Evolutionary conservation across 1,140 invertebrate genomes (phyloP), one percentile per base, ranked within the genome.

Genomic region (Eciton burchellii): DNA sequence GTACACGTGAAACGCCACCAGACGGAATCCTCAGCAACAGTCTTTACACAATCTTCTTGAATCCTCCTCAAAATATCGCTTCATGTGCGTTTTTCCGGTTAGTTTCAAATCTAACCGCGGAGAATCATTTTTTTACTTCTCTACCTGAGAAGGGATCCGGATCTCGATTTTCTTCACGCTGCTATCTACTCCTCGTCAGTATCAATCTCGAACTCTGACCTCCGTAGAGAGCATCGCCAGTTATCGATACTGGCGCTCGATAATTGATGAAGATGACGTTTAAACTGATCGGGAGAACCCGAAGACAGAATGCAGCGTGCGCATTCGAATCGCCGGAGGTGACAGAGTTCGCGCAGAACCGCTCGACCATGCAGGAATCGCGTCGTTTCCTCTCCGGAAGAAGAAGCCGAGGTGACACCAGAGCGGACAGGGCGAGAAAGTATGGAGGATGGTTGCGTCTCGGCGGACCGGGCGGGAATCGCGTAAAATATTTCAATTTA

Each of bases 401-500:
- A 26, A 79, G 19, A 24, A 19, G 45, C 35, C 56, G 26, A 56
- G 43, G 63, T 56, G 49, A 79, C 56, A 79, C 49, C 56, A 12
- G 14, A 56, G 16, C 49, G 35, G n/a, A 14, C 70, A 19, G n/a
- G 12, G 12, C 16, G 21, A 57, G 63, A 57, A 79, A 79, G 21
- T 6, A 35, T 56, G 52, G 49, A 45, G 45, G 24, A 12, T 11
- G 29, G 41, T 45, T 19, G 16, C 49, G n/a, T 26, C 35, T 35
- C 35, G 35, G 35, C 24, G 11, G 4, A 4, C 52, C 11, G 21
- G 14, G 65, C 65, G 52, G 73, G 66, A 66, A 72, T 68, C 73
- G 85, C 83, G 84, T 88, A 88, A 88, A 87, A 87, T 83, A 87
- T 84, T 87, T 86, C 85, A 85, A 87, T 88, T 88, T 88, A 88